Evolutionary conservation across 2,888 invertebrate genomes (phyloP), one percentile per base, ranked within the genome.

Genomic region (Scaptomyza cyrtandrae): DNA sequence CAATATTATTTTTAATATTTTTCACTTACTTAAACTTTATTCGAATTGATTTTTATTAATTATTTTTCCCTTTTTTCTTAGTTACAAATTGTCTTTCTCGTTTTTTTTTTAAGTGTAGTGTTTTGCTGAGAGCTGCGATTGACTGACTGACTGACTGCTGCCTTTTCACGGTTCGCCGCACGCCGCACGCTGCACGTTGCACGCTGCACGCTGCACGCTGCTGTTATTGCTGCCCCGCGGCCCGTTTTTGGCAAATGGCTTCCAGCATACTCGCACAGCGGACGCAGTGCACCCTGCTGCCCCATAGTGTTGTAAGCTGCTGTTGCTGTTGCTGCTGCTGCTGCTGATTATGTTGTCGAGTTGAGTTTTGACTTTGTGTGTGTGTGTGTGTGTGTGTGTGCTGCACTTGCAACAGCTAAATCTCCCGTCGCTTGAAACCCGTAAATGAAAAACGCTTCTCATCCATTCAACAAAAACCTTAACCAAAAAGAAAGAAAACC

Each of bases 261-360:
- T 79, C 71, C 76, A 78, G 75, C 78, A 64, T 63, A 57, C 75
- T 58, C 6, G 60, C 75, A 74, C 75, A 75, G 75, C 72, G 67
- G 67, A 66, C 69, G 71, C 64, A 81, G 69, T 75, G 64, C 86
- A 61, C 80, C 88, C 82, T 60, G 69, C 73, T 70, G 69, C 80
- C 70, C 58, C 55, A 35, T 11, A 50, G 67, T 52, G 33, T 24
- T 14, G 19, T 19, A 16, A 37, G 61, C 59, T 50, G 79, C 24
- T 16, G 35, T 35, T 39, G 27, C 27, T 31, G 54, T 37, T 24
- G 24, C 24, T 24, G 24, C 3, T 24, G 24, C 56, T 58, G 55
- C 62, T 65, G 75, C 73, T 68, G 81, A 88, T 88, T 82, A 82
- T 88, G 88, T 64, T 73, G 80, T 83, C 85, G 57, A 16, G 61